A percentile compares a stretch with the other conserved stretches of the same genome.
phyloP scores from a whole-genome alignment of 2,888 invertebrate genomes.

The Meghimatium bilineatum region DNA sequence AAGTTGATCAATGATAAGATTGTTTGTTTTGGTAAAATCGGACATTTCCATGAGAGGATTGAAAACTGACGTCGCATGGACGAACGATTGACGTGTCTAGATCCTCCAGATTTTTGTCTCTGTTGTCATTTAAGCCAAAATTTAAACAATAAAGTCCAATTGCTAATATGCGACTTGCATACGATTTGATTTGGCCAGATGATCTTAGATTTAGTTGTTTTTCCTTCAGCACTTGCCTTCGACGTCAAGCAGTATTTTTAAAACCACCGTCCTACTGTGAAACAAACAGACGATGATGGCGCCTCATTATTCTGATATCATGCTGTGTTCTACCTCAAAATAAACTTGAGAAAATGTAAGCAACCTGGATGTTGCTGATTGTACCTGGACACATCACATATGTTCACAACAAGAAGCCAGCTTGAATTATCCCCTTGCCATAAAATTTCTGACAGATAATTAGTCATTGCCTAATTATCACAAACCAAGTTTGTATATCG shows the following conservation, averaged over 20 bases:
- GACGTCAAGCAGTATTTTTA: not conserved
- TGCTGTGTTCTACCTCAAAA: not conserved
- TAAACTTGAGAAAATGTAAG: not conserved
- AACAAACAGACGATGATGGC: not conserved
- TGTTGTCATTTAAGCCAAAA: constrained; percentile 8
- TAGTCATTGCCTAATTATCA: not conserved
- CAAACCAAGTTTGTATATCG: not conserved
- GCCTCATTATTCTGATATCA: constrained; percentile 9
- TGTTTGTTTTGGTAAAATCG: not conserved
- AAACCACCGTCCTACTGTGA: too few species aligned
- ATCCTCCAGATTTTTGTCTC: not conserved
- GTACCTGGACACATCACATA: not conserved
- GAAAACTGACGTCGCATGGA: not conserved
- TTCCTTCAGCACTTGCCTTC: not conserved
- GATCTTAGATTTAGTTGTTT: constrained; percentile 1
- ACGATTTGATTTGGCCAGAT: not conserved
- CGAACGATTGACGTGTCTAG: not conserved
- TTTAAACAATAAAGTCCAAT: not conserved
- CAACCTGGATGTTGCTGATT: not conserved
- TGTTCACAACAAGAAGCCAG: not conserved
- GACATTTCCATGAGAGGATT: not conserved
- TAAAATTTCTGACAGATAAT: not conserved
- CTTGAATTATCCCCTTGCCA: not conserved
- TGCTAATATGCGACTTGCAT: not conserved
- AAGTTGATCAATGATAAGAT: constrained; percentile 5